These are phyloP conservation scores for Lithobates sylvaticus DNA, from an alignment of 2,797 vertebrate species.

Conservation along the genomic window DNA sequence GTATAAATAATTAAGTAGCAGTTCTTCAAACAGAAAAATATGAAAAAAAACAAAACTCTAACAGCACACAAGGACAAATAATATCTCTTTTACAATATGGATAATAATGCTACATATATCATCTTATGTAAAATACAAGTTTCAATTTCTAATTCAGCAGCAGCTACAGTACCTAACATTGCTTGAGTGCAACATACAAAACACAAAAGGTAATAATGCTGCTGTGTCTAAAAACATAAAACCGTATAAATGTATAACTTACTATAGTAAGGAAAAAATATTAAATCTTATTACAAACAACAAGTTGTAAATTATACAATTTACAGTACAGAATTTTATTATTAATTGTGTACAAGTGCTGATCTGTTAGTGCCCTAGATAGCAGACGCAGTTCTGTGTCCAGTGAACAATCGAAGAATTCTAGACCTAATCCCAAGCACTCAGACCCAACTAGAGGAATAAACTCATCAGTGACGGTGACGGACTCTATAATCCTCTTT, in stretches of 20 bases:
- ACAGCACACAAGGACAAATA: slow-evolving; percentile 16
- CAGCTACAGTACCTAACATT: slow-evolving; percentile 47
- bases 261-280: slow-evolving; percentile 60
- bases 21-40: slow-evolving; percentile 25
- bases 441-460: slow-evolving; percentile 32
- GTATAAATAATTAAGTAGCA: slow-evolving; percentile 25
- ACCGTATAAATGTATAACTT: slow-evolving; percentile 59
- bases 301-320: slow-evolving; percentile 52
- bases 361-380: slow-evolving; percentile 43
- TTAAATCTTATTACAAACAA: slow-evolving; percentile 59
- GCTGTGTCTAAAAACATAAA: slow-evolving; percentile 44
- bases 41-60: slow-evolving; percentile 12
- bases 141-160: slow-evolving; percentile 7
- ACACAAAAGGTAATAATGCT: slow-evolving; percentile 36
- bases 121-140: slow-evolving; percentile 43
- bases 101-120: slow-evolving; percentile 48
- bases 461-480: slow-evolving; percentile 36
- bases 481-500: slow-evolving; percentile 28
- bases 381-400: slow-evolving; percentile 54
- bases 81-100: slow-evolving; percentile 43
- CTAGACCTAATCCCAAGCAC: slow-evolving; percentile 39
- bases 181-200: slow-evolving; percentile 49
- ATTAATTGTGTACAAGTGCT: slow-evolving; percentile 38
- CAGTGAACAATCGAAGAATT: slow-evolving; percentile 50
- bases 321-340: slow-evolving; percentile 55